Evolutionary conservation across 2,113 vertebrate genomes (phyloP), one percentile per base, ranked within the genome.

Genomic region (Chloroceryle aenea): DNA sequence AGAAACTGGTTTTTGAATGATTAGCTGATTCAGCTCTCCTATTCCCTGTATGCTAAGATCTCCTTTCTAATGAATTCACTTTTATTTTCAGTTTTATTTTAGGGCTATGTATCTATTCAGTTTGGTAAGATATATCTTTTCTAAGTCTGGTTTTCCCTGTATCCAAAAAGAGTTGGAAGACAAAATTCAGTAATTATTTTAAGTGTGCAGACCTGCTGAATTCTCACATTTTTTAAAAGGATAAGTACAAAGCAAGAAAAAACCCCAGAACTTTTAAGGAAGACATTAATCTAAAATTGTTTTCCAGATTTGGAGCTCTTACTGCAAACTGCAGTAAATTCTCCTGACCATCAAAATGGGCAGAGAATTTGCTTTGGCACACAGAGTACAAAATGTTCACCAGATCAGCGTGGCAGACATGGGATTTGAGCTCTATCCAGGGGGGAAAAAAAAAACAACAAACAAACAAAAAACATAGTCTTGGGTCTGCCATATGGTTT

Each of bases 371-470:
- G 4, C 32, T 74, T 63, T 32, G 22, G 19, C 17, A 4, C 0
- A 10, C 18, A 25, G 7, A 4, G 21, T 8, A 16, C 1, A 5
- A n/a, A 72, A 52, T 1, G 4, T 32, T 55, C 47, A 26, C 32
- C 19, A 29, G 3, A 9, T 18, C 42, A n/a, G 52, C 52, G 36
- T 3, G 2, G 3, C 42, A 87, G 56, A 56, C n/a, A 9, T 6
- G 11, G 30, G 14, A 30, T 26, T 23, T 69, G 42, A n/a, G n/a
- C 61, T 61, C 62, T 18, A 29, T 53, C 73, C 73, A 58, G n/a
- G n/a, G n/a, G n/a, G n/a, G n/a, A 9, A 42, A 1, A 30, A 17
- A 42, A 1, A 30, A 17, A 9, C 36, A 1, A 30, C 14, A 40
- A 40, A 40, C 4, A 40, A 85, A 38, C 17, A n/a, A n/a, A n/a